Base-by-base conservation (phyloP, 2,888 invertebrate genomes). In the Incurvaria masculella region DNA sequence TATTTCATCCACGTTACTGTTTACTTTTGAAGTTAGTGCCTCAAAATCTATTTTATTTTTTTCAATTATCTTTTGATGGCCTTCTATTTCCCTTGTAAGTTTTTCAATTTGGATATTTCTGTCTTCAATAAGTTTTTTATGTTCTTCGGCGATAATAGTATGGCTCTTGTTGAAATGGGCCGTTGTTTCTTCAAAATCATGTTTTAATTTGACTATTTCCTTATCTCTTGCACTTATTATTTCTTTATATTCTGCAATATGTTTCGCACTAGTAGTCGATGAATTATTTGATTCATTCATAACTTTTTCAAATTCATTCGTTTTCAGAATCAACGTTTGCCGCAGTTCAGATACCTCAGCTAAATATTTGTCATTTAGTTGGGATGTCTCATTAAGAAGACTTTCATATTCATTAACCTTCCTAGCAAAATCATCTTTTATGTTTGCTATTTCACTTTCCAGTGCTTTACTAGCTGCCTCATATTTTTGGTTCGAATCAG, bases 161-260 rank as follows among this genome's bases (percentile, higher is more conserved):
- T 76, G 75, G 49, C 74, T 74, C 3, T 76, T 78, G 55, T 78
- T 76, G 51, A 78, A 78, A 57, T 68, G 74, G 11, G 78, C 76
- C 23, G 75, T 72, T 50, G 69, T 63, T 61, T 73, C 65, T 53
- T 73, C 73, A 47, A 79, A 70, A 56, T 83, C 80, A 49, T 70
- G 69, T 57, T 73, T 72, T 4, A 81, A 61, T 61, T 75, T 79
- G 44, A 80, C 72, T 21, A 79, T 72, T 61, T 81, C 80, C 59
- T 76, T 78, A 56, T 81, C 81, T 57, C 80, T 76, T 57, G 81
- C 81, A 51, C 76, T 75, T 41, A 82, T 64, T 4, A 72, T 71
- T 59, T 76, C 72, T 53, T 79, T 73, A 55, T 69, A 78, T 57
- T 81, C 79, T 53, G 61, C 66, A 14, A 74, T 63, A 16, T 81